A percentile compares a stretch with the other conserved stretches of the same genome.
Evolutionary conservation across 1,140 invertebrate species (phyloP).

Genomic region (Drosophila tani): DNA sequence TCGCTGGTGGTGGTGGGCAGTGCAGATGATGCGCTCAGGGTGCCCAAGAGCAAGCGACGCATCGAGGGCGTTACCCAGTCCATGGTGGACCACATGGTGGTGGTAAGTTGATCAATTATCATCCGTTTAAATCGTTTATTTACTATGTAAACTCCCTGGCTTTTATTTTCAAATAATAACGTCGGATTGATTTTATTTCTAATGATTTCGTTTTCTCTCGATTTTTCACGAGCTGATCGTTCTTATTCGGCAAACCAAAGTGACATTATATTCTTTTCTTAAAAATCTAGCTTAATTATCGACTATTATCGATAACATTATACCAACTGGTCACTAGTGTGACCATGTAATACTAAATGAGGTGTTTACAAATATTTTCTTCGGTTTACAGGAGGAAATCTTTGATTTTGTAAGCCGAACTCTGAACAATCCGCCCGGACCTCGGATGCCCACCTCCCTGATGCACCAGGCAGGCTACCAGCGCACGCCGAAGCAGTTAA

Average conservation of each 20-base stretch:
- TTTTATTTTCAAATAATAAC: too few species aligned
- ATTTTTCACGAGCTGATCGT: too few species aligned
- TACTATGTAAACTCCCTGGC: background rate
- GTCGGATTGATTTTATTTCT: too few species aligned
- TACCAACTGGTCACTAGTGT: too few species aligned
- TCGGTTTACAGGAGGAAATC: conserved; percentile 86
- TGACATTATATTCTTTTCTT: too few species aligned
- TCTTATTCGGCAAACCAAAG: too few species aligned
- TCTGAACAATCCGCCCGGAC: conserved; percentile 87
- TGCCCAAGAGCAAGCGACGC: conserved; percentile 90
- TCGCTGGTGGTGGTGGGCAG: conserved; percentile 93
- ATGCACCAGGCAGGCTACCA: conserved; percentile 50
- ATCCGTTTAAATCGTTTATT: background rate
- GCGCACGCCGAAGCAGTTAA: conserved; percentile 42
- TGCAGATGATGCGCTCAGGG: conserved; percentile 91
- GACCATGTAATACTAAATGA: too few species aligned
- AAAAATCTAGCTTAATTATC: too few species aligned
- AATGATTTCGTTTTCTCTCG: too few species aligned
- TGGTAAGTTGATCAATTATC: conserved; percentile 84
- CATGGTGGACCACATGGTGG: conserved; percentile 92
- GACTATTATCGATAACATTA: too few species aligned
- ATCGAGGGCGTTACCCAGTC: conserved; percentile 92
- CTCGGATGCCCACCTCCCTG: conserved; percentile 85
- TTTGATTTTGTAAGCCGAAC: conserved; percentile 88
- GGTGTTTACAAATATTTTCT: too few species aligned